phyloP scores from a whole-genome alignment of 2,888 invertebrate species.

The Lordiphosa andalusiaca region DNA sequence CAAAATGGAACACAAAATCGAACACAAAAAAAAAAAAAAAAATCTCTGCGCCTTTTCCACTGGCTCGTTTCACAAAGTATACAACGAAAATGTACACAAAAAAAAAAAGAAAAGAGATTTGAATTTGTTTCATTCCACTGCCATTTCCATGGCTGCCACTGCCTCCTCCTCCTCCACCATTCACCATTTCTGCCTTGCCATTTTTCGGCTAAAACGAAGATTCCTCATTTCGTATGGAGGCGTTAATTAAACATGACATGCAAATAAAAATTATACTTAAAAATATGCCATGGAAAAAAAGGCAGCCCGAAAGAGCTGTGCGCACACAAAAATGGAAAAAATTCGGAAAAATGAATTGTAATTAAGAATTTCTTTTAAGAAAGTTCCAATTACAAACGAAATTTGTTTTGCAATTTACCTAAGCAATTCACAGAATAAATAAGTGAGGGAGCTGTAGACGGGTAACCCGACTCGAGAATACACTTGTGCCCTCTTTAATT shows the following conservation, averaged over 20 bases:
- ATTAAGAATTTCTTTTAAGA: no score
- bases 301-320: background rate
- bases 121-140: slow-evolving; percentile 70
- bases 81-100: slow-evolving; percentile 55
- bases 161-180: slow-evolving; percentile 19
- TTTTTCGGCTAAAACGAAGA: slow-evolving; percentile 30
- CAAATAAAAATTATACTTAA: slow-evolving; percentile 66
- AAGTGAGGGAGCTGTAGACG: no score
- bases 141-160: slow-evolving; percentile 57
- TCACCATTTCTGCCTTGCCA: slow-evolving; percentile 52
- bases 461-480: no score
- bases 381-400: no score
- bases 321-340: slow-evolving; percentile 17
- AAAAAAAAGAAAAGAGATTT: slow-evolving; percentile 53
- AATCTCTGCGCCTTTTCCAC: slow-evolving; percentile 39
- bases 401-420: no score
- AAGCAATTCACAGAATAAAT: no score
- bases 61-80: slow-evolving; percentile 61
- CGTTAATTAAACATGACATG: slow-evolving; percentile 74
- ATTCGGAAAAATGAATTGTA: background rate
- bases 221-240: slow-evolving; percentile 43
- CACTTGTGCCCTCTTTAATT: no score
- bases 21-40: slow-evolving; percentile 26
- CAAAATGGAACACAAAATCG: slow-evolving; percentile 23
- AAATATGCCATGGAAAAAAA: slow-evolving; percentile 40